Evolutionary conservation across 2,797 vertebrate genomes (phyloP).

Genomic region (Aselliscus stoliczkanus): DNA sequence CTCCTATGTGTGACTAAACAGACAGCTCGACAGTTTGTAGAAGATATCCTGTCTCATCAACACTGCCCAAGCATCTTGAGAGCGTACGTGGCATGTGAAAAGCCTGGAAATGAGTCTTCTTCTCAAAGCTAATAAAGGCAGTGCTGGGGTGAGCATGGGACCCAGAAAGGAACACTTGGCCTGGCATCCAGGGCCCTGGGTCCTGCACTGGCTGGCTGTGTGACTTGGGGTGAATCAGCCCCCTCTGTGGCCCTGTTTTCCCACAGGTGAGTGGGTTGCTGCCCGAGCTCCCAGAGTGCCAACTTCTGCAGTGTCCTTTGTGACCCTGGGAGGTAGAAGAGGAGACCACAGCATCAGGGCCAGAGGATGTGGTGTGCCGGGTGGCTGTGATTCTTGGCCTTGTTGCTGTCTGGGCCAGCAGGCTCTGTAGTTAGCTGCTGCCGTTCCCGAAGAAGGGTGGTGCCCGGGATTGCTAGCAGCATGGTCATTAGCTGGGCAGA

Average conservation of each 20-base stretch:
- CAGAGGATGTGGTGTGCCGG: slow-evolving; percentile 59
- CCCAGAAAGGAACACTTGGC: neutral
- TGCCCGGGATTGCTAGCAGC: slow-evolving; percentile 13
- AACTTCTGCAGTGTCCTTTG: slow-evolving; percentile 42
- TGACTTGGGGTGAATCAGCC: neutral
- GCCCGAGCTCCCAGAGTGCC: neutral
- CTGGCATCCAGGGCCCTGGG: neutral
- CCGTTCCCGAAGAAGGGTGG: slow-evolving; percentile 33
- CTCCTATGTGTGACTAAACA: neutral
- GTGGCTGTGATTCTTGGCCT: slow-evolving; percentile 63
- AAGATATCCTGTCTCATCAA: neutral
- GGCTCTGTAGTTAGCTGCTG: slow-evolving; percentile 40
- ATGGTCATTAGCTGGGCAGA: slow-evolving; percentile 55
- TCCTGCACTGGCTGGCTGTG: neutral
- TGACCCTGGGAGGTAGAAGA: slow-evolving; percentile 46
- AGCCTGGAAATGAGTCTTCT: neutral
- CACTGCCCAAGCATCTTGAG: neutral
- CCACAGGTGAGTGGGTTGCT: neutral
- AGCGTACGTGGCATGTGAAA: neutral
- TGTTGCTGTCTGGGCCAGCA: slow-evolving; percentile 33
- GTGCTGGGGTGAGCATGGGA: neutral
- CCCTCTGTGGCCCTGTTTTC: neutral
- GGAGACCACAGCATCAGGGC: slow-evolving; percentile 17
- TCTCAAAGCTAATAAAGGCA: neutral
- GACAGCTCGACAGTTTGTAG: neutral